Evolutionary conservation across 1,140 invertebrate genomes (phyloP).

Genomic region (Brachionus manjavacas): DNA sequence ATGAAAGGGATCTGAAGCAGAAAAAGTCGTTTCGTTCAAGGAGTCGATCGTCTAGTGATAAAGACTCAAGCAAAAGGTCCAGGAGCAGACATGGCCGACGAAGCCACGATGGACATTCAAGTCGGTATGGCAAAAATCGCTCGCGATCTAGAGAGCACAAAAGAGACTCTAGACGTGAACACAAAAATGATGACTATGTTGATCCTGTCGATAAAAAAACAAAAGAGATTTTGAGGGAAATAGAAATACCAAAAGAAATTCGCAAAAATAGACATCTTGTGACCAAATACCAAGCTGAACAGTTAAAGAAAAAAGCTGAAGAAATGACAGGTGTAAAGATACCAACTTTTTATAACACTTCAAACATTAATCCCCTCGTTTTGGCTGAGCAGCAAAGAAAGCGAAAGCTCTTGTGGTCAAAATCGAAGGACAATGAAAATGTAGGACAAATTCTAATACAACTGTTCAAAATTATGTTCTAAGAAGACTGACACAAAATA

Average conservation of each 20-base stretch:
- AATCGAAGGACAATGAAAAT: constrained; percentile 62
- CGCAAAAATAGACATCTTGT: not conserved
- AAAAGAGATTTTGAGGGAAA: not conserved
- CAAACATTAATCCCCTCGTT: constrained; percentile 71
- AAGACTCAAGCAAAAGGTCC: not conserved
- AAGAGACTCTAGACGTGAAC: not conserved
- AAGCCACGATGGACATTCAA: not conserved
- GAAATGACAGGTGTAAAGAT: constrained; percentile 54
- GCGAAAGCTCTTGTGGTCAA: constrained; percentile 75
- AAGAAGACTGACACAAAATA: not conserved
- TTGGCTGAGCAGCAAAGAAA: constrained; percentile 83
- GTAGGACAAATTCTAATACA: constrained; percentile 46
- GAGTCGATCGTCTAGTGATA: not conserved
- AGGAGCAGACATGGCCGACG: not conserved
- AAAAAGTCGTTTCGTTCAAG: not conserved
- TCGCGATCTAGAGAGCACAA: constrained; percentile 7
- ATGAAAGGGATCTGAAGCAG: not conserved
- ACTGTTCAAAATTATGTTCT: not conserved
- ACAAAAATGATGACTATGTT: not conserved
- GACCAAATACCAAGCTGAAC: not conserved
- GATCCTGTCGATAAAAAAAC: not conserved
- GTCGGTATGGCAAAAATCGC: not conserved
- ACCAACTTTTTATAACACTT: constrained; percentile 74
- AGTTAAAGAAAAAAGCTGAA: constrained; percentile 49
- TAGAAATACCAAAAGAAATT: constrained; percentile 38